These are phyloP conservation scores for Nomada fucata DNA, from an alignment of 2,888 invertebrate species.

Conservation along the genomic window DNA sequence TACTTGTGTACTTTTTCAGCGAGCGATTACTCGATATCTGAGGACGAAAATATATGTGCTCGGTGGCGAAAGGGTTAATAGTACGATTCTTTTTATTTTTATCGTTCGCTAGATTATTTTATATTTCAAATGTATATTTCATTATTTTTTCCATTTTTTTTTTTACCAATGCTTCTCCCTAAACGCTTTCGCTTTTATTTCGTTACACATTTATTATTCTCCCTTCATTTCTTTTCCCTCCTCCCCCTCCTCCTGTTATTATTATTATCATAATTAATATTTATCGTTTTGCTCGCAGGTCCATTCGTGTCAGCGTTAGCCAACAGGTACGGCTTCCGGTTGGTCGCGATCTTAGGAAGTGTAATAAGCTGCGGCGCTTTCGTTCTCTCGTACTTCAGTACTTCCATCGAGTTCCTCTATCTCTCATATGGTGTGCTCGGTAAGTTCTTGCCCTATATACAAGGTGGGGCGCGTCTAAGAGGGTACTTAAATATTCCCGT, in stretches of 20 bases:
- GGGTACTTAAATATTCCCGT: not conserved
- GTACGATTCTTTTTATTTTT: too few species aligned
- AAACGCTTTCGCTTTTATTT: too few species aligned
- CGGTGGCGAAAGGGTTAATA: too few species aligned
- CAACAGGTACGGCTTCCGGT: constrained; percentile 96
- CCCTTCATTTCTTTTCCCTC: not conserved
- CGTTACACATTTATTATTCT: not conserved
- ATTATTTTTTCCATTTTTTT: too few species aligned
- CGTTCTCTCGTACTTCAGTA: constrained; percentile 89
- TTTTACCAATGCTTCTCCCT: too few species aligned
- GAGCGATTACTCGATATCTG: too few species aligned
- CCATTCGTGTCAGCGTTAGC: constrained; percentile 97
- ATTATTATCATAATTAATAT: not conserved
- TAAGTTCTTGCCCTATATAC: constrained; percentile 63
- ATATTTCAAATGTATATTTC: too few species aligned
- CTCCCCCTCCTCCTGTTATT: not conserved
- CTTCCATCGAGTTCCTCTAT: constrained; percentile 90
- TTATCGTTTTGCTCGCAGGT: constrained; percentile 85
- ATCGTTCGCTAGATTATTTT: too few species aligned
- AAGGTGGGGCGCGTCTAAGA: not conserved
- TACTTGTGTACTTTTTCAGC: too few species aligned
- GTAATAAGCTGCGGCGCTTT: constrained; percentile 90
- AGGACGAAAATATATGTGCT: too few species aligned
- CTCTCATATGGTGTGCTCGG: constrained; percentile 93
- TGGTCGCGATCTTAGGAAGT: constrained; percentile 94